phyloP scores from a whole-genome alignment of 2,797 vertebrate species.

The Choloepus didactylus region DNA sequence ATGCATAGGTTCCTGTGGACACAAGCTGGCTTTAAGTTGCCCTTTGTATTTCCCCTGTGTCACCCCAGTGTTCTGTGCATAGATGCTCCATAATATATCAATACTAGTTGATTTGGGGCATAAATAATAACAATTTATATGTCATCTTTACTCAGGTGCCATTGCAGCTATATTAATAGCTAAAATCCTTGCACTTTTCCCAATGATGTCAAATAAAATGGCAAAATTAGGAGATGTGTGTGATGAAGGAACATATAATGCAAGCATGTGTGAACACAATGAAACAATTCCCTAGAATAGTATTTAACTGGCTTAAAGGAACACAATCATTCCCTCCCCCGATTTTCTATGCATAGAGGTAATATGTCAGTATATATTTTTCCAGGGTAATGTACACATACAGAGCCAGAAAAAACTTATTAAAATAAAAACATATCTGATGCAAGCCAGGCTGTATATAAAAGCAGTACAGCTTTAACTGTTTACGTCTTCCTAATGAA shows the following conservation, averaged over 20 bases:
- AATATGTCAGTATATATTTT: not conserved
- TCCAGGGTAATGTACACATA: not conserved
- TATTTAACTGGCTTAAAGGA: slow-evolving; percentile 50
- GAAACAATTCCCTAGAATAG: not conserved
- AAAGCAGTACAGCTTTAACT: not conserved
- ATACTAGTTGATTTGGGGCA: not conserved
- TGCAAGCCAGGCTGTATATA: not conserved
- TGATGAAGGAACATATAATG: not conserved
- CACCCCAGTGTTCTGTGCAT: not conserved
- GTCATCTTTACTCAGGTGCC: not conserved
- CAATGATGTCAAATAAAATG: not conserved
- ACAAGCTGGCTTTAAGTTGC: not conserved
- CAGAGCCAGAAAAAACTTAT: slow-evolving; percentile 20
- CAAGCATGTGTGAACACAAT: not conserved
- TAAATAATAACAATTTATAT: not conserved
- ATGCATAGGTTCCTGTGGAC: not conserved
- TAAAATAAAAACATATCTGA: slow-evolving; percentile 4
- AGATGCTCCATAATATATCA: not conserved
- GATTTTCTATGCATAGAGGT: not conserved
- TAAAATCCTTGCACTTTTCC: slow-evolving; percentile 9
- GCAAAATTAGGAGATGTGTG: slow-evolving; percentile 16
- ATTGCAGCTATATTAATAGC: not conserved
- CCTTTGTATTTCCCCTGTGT: not conserved
- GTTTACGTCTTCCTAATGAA: slow-evolving; percentile 66
- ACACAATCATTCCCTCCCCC: not conserved